phyloP scores from a whole-genome alignment of 2,888 invertebrate genomes.

The Caenorhabditis doughertyi region DNA sequence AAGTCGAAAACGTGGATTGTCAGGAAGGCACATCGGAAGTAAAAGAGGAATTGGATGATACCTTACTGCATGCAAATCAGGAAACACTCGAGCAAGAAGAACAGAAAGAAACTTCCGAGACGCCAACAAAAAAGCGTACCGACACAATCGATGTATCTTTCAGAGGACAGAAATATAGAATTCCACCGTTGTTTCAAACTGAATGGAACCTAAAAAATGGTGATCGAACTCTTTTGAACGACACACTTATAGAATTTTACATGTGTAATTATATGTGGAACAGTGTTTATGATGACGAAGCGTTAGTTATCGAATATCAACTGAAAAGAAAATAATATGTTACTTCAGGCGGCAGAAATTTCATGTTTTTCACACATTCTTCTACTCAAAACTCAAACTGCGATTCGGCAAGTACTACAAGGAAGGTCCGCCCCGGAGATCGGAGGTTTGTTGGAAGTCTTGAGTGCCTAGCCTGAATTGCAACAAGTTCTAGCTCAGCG shows the following conservation, averaged over 20 bases:
- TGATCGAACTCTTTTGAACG: constrained; percentile 28
- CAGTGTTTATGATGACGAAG: background rate
- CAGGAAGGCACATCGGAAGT: no score
- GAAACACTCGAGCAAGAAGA: no score
- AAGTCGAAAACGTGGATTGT: no score
- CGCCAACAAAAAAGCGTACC: background rate
- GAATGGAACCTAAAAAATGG: background rate
- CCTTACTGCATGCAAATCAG: no score
- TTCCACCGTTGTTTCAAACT: constrained; percentile 27
- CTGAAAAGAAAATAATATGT: background rate
- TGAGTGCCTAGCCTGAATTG: background rate
- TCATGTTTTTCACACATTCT: constrained; percentile 30
- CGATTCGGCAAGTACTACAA: background rate
- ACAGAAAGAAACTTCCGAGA: no score
- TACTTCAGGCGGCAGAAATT: constrained; percentile 1
- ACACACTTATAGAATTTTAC: constrained; percentile 37
- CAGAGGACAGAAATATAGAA: background rate
- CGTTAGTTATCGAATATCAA: background rate
- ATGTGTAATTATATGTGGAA: constrained; percentile 13
- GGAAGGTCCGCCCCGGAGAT: constrained; percentile 13
- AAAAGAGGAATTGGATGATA: no score
- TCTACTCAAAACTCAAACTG: constrained; percentile 9
- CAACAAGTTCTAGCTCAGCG: background rate
- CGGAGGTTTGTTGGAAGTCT: constrained; percentile 17
- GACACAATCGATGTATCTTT: background rate